Evolutionary conservation across 2,888 invertebrate species (phyloP).

Genomic region (Aelia acuminata): DNA sequence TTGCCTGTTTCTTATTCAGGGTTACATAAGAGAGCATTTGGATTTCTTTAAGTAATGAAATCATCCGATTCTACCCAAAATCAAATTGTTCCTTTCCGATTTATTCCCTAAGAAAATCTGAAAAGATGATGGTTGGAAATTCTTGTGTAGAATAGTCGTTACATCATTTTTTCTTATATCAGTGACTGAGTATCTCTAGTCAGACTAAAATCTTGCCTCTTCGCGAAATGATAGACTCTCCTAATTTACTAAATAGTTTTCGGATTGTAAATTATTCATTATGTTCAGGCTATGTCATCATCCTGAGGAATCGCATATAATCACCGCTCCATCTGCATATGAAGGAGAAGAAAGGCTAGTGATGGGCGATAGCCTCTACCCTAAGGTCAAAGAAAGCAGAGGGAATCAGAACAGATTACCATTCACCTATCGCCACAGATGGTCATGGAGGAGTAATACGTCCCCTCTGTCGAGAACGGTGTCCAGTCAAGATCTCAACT

Average conservation of each 20-base stretch:
- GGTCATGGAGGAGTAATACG: background rate
- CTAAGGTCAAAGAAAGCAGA: constrained; percentile 36
- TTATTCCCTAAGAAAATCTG: no score
- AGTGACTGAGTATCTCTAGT: background rate
- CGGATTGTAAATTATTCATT: background rate
- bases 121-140: no score
- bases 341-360: constrained; percentile 21
- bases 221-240: background rate
- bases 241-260: background rate
- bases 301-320: background rate
- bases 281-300: background rate
- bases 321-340: background rate
- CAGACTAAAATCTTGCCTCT: background rate
- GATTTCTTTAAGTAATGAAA: no score
- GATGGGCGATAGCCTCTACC: constrained; percentile 15
- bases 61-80: no score
- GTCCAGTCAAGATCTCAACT: no score
- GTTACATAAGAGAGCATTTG: no score
- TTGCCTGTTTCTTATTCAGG: no score
- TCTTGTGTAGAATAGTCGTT: no score
- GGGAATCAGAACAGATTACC: background rate
- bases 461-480: no score
- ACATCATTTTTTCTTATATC: no score
- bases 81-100: no score
- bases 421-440: background rate